Conservation (phyloP, 2,797 vertebrate species). For the Limnodromus scolopaceus region DNA sequence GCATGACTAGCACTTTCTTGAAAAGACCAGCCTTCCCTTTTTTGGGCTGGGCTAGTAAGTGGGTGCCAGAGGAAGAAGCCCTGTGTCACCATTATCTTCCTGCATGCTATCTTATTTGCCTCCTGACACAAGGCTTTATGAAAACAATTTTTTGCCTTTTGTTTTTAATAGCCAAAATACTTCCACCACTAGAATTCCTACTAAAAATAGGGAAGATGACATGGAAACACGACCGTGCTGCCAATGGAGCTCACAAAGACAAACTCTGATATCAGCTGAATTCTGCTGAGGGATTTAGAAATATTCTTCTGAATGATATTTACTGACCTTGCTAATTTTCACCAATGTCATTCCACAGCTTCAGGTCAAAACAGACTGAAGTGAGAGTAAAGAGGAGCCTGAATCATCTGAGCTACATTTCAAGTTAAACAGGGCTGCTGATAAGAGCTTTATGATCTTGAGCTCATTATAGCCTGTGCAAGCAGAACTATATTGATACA, state of each 20-base stretch:
- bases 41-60: neutral
- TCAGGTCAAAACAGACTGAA: slow-evolving; percentile 42
- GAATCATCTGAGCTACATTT: slow-evolving; percentile 36
- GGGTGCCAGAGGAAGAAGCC: neutral
- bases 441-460: slow-evolving; percentile 55
- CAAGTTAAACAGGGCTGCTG: slow-evolving; percentile 47
- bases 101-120: neutral
- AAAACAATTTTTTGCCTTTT: neutral
- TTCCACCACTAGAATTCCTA: neutral
- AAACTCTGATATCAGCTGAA: neutral
- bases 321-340: slow-evolving; percentile 41
- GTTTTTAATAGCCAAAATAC: neutral
- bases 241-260: neutral
- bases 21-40: neutral
- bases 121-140: neutral
- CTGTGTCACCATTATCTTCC: neutral
- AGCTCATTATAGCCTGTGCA: slow-evolving; percentile 57
- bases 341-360: slow-evolving; percentile 9
- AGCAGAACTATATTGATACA: slow-evolving; percentile 63
- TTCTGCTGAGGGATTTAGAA: neutral
- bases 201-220: neutral
- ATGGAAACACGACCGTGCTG: neutral
- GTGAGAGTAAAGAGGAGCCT: slow-evolving; percentile 1
- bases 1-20: neutral
- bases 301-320: slow-evolving; percentile 6